A percentile compares a stretch with the other conserved stretches of the same genome.
phyloP scores from a whole-genome alignment of 2,113 vertebrate genomes.

The Corythornis cristatus region DNA sequence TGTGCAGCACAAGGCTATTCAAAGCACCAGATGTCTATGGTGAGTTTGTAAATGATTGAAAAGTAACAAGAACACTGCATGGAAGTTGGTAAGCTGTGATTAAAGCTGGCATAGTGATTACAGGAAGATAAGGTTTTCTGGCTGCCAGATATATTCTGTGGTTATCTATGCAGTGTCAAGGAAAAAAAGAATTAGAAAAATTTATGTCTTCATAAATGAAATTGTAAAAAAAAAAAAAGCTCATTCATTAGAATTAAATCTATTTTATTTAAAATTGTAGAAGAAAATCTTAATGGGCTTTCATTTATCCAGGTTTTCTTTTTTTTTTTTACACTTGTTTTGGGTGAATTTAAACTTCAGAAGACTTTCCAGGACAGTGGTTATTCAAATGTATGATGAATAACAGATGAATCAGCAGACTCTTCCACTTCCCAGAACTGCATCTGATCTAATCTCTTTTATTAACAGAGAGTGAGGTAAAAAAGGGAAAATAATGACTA shows the following conservation, averaged over 20 bases:
- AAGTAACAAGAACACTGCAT: not conserved
- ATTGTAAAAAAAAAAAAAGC: not conserved
- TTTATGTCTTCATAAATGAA: not conserved
- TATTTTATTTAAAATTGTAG: not conserved
- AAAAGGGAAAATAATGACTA: not conserved
- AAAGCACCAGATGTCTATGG: not conserved
- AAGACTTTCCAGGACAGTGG: not conserved
- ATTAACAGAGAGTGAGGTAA: not conserved
- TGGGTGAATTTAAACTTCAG: not conserved
- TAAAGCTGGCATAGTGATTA: not conserved
- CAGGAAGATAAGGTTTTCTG: not conserved
- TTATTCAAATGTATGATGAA: not conserved
- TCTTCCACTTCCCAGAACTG: not conserved
- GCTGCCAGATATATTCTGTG: not conserved
- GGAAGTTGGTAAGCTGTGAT: not conserved
- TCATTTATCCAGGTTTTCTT: not conserved
- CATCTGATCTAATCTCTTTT: not conserved
- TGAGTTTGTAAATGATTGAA: not conserved
- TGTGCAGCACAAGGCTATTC: not conserved
- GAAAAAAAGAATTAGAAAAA: not conserved
- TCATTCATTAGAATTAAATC: not conserved
- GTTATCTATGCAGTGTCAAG: not conserved
- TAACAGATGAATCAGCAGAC: not conserved
- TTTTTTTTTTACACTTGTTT: not conserved
- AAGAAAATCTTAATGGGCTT: not conserved